Base-by-base conservation (phyloP, 1,140 invertebrate genomes). In the Caenorhabditis elegans region DNA sequence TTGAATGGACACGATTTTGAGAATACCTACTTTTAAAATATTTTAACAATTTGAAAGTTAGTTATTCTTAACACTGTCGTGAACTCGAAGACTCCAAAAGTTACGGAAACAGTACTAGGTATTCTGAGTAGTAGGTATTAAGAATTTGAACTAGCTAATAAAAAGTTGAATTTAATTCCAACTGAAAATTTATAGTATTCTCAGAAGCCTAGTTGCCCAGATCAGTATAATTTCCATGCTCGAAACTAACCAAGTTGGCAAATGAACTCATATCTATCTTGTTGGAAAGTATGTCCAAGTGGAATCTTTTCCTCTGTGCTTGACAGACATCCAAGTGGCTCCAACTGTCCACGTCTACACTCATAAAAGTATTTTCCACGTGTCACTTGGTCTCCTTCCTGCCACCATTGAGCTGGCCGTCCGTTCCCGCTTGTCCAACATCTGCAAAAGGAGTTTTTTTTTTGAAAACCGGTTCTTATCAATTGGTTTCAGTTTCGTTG, bases 361-460 rank as follows among this genome's bases (percentile, higher is more conserved):
- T 85, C 83, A 79, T 85, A 85, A 60, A 60, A 85, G 10, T 65
- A 85, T 36, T 82, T 79, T 15, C 83, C 83, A 77, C 60, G 53
- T 31, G 47, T 55, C 3, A 85, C 55, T 17, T 79, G 48, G 28
- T 78, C 83, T n/a, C 84, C 84, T 36, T 85, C 84, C 36, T 79
- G 60, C 84, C 84, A 85, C 84, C 84, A 85, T 26, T 75, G 43
- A 48, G 84, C 84, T 3, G 84, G 17, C 8, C 46, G 36, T 22
- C 76, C 83, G 53, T 85, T 85, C 13, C 84, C 84, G 39, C 48
- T 49, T 31, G 84, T 81, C 84, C 84, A 85, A 31, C 84, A 85
- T 46, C 80, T 79, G 55, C 31, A 76, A 26, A 39, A 39, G 10
- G 3, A 24, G 15, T 60, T 60, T 36, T n/a, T 43, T 43, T 43